Percentiles rank a stretch among this genome's conserved stretches.
phyloP scores from a whole-genome alignment of 2,888 invertebrate species.

The Cantharis rufa region DNA sequence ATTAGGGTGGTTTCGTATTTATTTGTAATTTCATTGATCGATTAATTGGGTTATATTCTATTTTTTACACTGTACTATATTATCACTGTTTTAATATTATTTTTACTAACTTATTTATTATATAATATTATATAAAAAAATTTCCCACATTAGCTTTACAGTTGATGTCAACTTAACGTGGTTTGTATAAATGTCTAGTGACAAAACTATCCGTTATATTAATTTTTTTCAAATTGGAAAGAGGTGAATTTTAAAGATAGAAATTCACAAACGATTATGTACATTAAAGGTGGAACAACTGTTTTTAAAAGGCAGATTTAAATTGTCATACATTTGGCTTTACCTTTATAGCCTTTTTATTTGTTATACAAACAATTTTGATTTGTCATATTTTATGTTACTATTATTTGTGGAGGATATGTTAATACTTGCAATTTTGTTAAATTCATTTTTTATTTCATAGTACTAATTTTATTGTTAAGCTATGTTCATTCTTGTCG shows the following conservation, averaged over 20 bases:
- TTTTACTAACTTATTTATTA: background rate
- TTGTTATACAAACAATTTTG: background rate
- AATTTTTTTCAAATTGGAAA: background rate
- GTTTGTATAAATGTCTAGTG: background rate
- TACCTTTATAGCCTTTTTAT: background rate
- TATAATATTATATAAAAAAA: background rate
- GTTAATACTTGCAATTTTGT: background rate
- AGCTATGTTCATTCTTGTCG: background rate
- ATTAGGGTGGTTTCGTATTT: background rate
- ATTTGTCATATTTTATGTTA: background rate
- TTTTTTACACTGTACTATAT: background rate
- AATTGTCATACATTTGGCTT: background rate
- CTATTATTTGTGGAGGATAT: slow-evolving; percentile 3
- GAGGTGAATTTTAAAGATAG: background rate
- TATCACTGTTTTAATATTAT: background rate
- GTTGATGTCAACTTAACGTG: background rate
- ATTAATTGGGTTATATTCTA: background rate
- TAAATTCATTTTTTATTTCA: background rate
- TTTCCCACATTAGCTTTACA: background rate
- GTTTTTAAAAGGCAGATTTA: slow-evolving; percentile 22
- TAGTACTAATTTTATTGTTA: slow-evolving; percentile 10
- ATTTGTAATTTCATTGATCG: background rate
- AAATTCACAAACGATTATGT: slow-evolving; percentile 36
- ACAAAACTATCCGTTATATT: background rate
- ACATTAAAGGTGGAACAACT: slow-evolving; percentile 28